Percentiles rank a stretch among this genome's conserved stretches.
phyloP scores from a whole-genome alignment of 1,140 invertebrate species.

The Diorhabda sublineata region DNA sequence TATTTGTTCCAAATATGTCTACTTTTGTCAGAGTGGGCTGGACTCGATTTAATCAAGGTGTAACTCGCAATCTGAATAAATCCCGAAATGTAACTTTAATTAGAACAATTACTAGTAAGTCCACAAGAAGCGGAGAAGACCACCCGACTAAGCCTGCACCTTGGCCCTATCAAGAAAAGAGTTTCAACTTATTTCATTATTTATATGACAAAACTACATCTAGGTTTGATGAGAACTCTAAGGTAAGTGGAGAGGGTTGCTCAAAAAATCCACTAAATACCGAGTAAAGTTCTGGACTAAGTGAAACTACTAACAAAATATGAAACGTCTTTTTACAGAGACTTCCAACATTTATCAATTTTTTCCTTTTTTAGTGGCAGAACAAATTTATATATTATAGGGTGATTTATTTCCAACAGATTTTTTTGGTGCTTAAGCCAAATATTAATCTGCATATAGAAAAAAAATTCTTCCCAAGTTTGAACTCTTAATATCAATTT shows the following conservation, averaged over 20 bases:
- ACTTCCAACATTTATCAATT: background rate
- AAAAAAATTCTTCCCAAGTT: too few species aligned
- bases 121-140: conserved; percentile 49
- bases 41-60: conserved; percentile 17
- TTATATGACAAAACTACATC: conserved; percentile 57
- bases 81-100: conserved; percentile 50
- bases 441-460: too few species aligned
- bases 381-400: too few species aligned
- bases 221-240: conserved; percentile 51
- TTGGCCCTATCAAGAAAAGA: conserved; percentile 59
- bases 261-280: background rate
- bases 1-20: conserved; percentile 26
- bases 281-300: too few species aligned
- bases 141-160: conserved; percentile 52
- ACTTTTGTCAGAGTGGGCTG: conserved; percentile 32
- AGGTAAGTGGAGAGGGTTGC: conserved; percentile 27
- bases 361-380: too few species aligned
- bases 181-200: conserved; percentile 51
- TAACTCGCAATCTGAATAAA: conserved; percentile 32
- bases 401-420: too few species aligned
- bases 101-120: conserved; percentile 56
- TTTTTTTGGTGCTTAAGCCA: too few species aligned
- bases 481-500: too few species aligned
- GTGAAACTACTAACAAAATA: too few species aligned
- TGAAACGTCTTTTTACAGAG: background rate